Evolutionary conservation across 2,113 vertebrate genomes (phyloP), one percentile per base, ranked within the genome.

Genomic region (Glaucomys volans): DNA sequence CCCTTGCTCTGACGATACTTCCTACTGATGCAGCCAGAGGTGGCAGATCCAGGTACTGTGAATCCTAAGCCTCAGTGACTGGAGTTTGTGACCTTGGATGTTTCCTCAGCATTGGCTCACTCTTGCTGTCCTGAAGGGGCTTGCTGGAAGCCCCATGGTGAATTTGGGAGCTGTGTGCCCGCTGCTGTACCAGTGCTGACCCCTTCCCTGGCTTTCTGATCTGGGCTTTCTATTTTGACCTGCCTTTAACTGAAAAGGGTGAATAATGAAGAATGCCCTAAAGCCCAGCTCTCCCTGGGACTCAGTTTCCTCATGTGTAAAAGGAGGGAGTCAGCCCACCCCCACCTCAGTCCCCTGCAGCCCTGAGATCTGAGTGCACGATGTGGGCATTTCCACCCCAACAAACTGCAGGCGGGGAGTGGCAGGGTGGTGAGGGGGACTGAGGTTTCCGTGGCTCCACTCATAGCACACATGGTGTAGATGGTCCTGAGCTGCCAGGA

Each of bases 241-340:
- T 87, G 12, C 54, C 54, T 57, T 77, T 35, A 10, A 32, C 28
- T 30, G 14, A 72, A 69, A 87, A 94, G 91, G 54, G 72, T 67
- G 80, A 40, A 67, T 81, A 75, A 47, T n/a, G 72, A 87, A 5
- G 44, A 59, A 14, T 64, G 30, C 12, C 64, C 37, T 83, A 75
- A 71, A 30, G 44, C 18, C 30, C 12, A 35, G 75, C 47, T 50
- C 2, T 44, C 54, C 76, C 24, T 74, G 77, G 64, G 67, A 54
- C 84, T 96, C 69, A 32, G 84, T 95, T 95, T 94, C 59, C 64
- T 44, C 37, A 32, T 13, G 5, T 79, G 42, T 71, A 35, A 91
- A 93, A 54, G 5, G 17, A 64, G 40, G 24, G 22, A 17, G 26
- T 71, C 62, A 32, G 47, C 57, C 24, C 0, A 30, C 26, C 20